Evolutionary conservation across 2,797 vertebrate genomes (phyloP).

Genomic region (Rhinatrema bivittatum): DNA sequence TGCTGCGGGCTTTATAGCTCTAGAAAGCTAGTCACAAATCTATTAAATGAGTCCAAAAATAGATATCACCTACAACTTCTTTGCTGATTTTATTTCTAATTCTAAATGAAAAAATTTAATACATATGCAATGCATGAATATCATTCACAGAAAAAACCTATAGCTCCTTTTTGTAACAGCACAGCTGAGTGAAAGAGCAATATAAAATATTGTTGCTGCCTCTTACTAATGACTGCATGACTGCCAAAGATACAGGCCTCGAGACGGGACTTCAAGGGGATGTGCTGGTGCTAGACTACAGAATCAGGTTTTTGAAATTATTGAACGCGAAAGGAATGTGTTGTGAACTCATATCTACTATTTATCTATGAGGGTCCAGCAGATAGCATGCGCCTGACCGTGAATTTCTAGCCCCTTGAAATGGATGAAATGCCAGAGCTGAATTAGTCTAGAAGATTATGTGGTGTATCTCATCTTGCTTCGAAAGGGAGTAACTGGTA

Average conservation of each 20-base stretch:
- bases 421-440: constrained; percentile 58
- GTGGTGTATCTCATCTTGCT: constrained; percentile 53
- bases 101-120: too few relatives aligned
- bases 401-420: constrained; percentile 53
- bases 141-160: constrained; percentile 17
- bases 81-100: too few relatives aligned
- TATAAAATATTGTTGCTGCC: too few relatives aligned
- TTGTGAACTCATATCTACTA: constrained; percentile 43
- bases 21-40: too few relatives aligned
- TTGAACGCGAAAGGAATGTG: constrained; percentile 60
- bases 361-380: constrained; percentile 49
- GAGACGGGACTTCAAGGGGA: constrained; percentile 37
- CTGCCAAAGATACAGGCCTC: constrained; percentile 31
- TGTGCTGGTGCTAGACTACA: constrained; percentile 35
- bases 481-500: constrained; percentile 67
- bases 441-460: constrained; percentile 37
- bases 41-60: too few relatives aligned
- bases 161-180: constrained; percentile 11
- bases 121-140: too few relatives aligned
- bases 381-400: constrained; percentile 59
- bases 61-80: too few relatives aligned
- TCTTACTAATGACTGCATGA: constrained; percentile 39
- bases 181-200: constrained; percentile 3
- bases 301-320: constrained; percentile 44
- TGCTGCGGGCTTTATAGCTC: too few relatives aligned